A percentile compares a stretch with the other conserved stretches of the same genome.
phyloP scores from a whole-genome alignment of 2,888 invertebrate genomes.

The Drosophila limbata region DNA sequence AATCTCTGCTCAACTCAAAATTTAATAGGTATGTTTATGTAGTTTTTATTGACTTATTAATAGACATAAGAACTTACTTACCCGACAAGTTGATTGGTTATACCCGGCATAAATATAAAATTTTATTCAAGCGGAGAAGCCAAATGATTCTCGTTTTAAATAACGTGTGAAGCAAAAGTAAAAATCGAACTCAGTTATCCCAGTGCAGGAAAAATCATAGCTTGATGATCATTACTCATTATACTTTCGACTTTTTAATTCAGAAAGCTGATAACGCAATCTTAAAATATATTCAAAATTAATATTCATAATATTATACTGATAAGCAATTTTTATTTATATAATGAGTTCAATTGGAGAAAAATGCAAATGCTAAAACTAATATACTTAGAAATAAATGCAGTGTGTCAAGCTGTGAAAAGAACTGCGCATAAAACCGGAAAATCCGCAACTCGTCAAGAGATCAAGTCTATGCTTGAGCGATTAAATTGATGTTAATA shows the following conservation, averaged over 20 bases:
- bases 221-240: neutral
- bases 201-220: neutral
- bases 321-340: neutral
- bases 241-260: neutral
- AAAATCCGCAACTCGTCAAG: neutral
- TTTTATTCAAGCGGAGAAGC: neutral
- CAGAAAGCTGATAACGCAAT: neutral
- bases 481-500: slow-evolving; percentile 3
- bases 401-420: neutral
- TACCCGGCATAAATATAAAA: slow-evolving; percentile 13
- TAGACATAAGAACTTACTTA: neutral
- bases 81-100: slow-evolving; percentile 1
- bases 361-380: neutral
- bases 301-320: neutral
- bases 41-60: neutral
- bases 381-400: neutral
- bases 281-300: neutral
- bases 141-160: slow-evolving; percentile 2
- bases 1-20: too few relatives aligned
- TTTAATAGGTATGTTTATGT: neutral
- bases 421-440: slow-evolving; percentile 13
- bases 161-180: neutral
- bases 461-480: slow-evolving; percentile 1
- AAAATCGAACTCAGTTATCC: neutral
- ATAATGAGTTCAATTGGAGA: neutral